Conservation (phyloP, 2,888 invertebrate species). For the Drymonia ruficornis region DNA sequence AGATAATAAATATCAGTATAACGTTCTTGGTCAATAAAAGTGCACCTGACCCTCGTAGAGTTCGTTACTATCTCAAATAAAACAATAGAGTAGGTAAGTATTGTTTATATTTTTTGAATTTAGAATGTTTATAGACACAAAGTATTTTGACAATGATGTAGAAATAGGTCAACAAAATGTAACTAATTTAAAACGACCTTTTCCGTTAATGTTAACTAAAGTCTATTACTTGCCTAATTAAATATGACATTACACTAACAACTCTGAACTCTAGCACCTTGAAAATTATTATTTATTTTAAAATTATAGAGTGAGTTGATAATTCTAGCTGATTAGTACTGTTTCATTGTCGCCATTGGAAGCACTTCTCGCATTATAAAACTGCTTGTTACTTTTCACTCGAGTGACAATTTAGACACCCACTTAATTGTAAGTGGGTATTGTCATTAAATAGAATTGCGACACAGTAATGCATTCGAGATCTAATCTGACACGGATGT, state of each 20-base stretch:
- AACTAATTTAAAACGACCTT: no score
- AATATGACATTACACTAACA: background rate
- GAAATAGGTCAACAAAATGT: no score
- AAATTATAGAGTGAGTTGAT: background rate
- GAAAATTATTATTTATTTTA: background rate
- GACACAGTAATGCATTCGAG: slow-evolving; percentile 30
- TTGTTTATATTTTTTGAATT: no score
- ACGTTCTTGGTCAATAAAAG: no score
- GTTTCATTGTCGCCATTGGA: background rate
- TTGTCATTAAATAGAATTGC: slow-evolving; percentile 27
- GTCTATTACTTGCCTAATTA: no score
- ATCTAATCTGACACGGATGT: slow-evolving; percentile 39
- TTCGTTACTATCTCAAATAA: no score
- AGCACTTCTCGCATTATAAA: slow-evolving; percentile 1
- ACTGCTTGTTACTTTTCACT: slow-evolving; percentile 5
- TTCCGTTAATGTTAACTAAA: no score
- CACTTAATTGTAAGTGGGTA: slow-evolving; percentile 8
- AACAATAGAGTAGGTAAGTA: no score
- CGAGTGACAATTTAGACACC: slow-evolving; percentile 5
- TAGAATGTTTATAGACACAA: no score
- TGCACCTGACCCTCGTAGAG: no score
- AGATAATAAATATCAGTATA: no score
- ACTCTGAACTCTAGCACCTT: slow-evolving; percentile 1
- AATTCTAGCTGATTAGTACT: background rate
- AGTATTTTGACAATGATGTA: no score